Evolutionary conservation across 35 echinoderm and acorn worm species (phyloP), one percentile per base, ranked within the genome.

Genomic region (Acanthaster planci): DNA sequence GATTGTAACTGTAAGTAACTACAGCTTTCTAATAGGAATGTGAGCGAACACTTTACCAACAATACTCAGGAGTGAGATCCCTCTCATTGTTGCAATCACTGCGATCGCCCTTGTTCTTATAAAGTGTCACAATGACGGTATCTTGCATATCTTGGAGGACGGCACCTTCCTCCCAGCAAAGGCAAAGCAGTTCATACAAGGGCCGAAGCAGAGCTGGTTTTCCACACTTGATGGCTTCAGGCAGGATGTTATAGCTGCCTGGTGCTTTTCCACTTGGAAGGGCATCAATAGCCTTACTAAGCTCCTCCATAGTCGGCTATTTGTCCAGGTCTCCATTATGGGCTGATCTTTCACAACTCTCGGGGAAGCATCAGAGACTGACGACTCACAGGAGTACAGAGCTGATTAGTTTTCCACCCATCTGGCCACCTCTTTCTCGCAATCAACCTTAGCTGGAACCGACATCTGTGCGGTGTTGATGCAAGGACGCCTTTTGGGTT

Each of bases 61-160:
- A 34, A 82, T 82, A 76, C 54, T 80, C n/a, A 85, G 77, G 15
- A 90, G 52, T 40, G 42, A 84, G 84, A 8, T 81, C 88, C 10
- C 88, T 40, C 34, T 77, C 77, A 32, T 90, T 94, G 88, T 94
- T 90, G 39, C 87, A 94, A 21, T 86, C 88, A 31, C 77, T 76
- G 38, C 84, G 57, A 34, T 86, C 83, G 14, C 87, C 83, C 67
- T 90, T 90, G 67, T 87, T 90, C 51, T 94, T 90, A 64, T 53
- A 94, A 4, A 90, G 86, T 14, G 79, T 78, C 14, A 88, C 36
- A 31, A 93, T 93, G 51, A 40, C 84, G 23, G 86, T 75, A 76
- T 93, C 86, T 37, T 55, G 40, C 40, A 85, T 84, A 57, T 89
- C 79, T 8, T 84, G 91, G 29, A 40, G 81, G 38, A 88, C 72